Percentiles rank a stretch among this genome's conserved stretches.
Evolutionary conservation across 2,113 vertebrate species (phyloP).

Genomic region (Lethenteron reissneri): DNA sequence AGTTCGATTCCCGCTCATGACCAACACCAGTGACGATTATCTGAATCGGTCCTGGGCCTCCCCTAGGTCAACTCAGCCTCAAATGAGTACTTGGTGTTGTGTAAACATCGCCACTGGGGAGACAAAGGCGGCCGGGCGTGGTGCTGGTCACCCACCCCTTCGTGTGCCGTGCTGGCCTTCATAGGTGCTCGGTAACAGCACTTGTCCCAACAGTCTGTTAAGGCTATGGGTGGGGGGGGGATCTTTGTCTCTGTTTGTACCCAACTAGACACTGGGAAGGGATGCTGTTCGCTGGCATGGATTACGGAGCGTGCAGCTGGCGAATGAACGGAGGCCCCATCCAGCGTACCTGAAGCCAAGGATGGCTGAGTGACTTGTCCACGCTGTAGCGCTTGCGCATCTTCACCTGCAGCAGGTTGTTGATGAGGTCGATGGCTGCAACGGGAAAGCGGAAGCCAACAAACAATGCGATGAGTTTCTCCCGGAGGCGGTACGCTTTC

Average conservation of each 20-base stretch:
- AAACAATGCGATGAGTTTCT: too few relatives aligned
- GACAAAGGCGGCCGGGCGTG: too few relatives aligned
- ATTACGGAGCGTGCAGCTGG: background rate
- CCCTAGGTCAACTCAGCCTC: too few relatives aligned
- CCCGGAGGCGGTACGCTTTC: too few relatives aligned
- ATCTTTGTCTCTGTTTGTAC: background rate
- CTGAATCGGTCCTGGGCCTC: too few relatives aligned
- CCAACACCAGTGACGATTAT: too few relatives aligned
- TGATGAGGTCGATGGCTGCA: constrained; percentile 63
- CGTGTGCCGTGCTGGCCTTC: background rate
- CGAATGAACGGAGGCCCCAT: background rate
- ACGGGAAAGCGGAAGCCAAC: background rate
- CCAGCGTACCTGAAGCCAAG: constrained; percentile 48
- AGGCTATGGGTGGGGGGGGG: too few relatives aligned
- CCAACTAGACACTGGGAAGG: background rate
- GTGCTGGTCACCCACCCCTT: too few relatives aligned
- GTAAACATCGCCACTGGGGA: too few relatives aligned
- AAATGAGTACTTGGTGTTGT: too few relatives aligned
- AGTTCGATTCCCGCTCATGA: too few relatives aligned
- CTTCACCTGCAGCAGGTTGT: constrained; percentile 72
- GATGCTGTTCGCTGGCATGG: background rate
- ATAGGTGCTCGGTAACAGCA: background rate
- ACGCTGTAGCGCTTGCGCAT: constrained; percentile 83
- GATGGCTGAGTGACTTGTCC: constrained; percentile 66
- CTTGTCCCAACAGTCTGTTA: background rate